phyloP scores from a whole-genome alignment of 2,113 vertebrate genomes.

The Hoplias malabaricus region DNA sequence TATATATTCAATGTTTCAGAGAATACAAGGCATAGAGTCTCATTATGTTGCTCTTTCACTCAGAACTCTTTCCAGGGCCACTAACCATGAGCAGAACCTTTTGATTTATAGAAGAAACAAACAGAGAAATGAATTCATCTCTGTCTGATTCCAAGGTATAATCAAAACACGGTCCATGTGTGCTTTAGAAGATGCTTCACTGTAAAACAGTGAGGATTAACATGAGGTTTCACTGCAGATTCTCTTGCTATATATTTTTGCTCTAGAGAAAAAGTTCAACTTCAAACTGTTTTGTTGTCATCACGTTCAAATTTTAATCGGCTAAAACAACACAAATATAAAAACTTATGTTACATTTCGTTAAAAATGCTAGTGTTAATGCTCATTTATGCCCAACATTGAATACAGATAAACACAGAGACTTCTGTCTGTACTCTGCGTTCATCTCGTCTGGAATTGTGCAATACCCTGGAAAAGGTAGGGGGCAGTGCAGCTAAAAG shows the following conservation, averaged over 20 bases:
- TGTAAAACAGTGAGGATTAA: background rate
- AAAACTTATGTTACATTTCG: too few relatives aligned
- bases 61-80: background rate
- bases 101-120: conserved; percentile 24
- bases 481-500: too few relatives aligned
- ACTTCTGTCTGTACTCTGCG: too few relatives aligned
- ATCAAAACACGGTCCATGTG: background rate
- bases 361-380: too few relatives aligned
- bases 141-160: background rate
- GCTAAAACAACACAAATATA: too few relatives aligned
- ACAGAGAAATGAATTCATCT: conserved; percentile 26
- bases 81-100: conserved; percentile 10
- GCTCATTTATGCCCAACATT: too few relatives aligned
- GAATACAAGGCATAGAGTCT: background rate
- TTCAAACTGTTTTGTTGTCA: too few relatives aligned
- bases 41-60: conserved; percentile 37
- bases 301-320: too few relatives aligned
- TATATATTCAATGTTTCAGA: conserved; percentile 25
- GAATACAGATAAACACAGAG: too few relatives aligned
- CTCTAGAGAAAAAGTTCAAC: too few relatives aligned
- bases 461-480: too few relatives aligned
- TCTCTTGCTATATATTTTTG: background rate
- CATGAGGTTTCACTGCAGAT: background rate
- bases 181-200: background rate
- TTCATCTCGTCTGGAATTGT: too few relatives aligned